phyloP scores from a whole-genome alignment of 1,140 invertebrate species.

The Neodiprion fabricii region DNA sequence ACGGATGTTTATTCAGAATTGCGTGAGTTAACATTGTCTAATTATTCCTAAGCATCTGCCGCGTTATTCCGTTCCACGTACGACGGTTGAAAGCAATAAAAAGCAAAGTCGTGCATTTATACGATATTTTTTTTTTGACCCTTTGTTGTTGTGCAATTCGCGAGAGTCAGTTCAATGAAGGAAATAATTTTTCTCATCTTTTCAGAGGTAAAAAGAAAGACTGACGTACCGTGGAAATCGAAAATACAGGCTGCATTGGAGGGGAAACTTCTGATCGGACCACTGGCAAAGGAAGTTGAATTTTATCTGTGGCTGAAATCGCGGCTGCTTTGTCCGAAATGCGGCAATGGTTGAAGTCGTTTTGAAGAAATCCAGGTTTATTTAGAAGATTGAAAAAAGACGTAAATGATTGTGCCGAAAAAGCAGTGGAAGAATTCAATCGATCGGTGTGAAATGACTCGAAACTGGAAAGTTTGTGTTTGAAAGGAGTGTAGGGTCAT shows the following conservation, averaged over 20 bases:
- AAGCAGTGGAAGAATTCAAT: neutral
- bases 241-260: constrained; percentile 35
- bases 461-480: constrained; percentile 13
- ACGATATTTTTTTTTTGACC: too few relatives aligned
- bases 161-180: too few relatives aligned
- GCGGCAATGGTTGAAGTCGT: constrained; percentile 27
- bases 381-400: too few relatives aligned
- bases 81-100: neutral
- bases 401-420: constrained; percentile 11
- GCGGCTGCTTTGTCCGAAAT: constrained; percentile 60
- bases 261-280: constrained; percentile 47
- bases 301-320: constrained; percentile 70
- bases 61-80: constrained; percentile 7
- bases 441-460: neutral
- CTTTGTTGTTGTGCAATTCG: too few relatives aligned
- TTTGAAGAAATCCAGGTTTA: neutral
- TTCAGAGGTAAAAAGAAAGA: constrained; percentile 50
- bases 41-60: constrained; percentile 5
- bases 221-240: constrained; percentile 43
- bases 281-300: constrained; percentile 65
- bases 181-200: constrained; percentile 16
- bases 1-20: constrained; percentile 62
- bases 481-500: neutral
- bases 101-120: too few relatives aligned
- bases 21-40: constrained; percentile 54